phyloP scores from a whole-genome alignment of 2,113 vertebrate species.

The Lasiurus cinereus region DNA sequence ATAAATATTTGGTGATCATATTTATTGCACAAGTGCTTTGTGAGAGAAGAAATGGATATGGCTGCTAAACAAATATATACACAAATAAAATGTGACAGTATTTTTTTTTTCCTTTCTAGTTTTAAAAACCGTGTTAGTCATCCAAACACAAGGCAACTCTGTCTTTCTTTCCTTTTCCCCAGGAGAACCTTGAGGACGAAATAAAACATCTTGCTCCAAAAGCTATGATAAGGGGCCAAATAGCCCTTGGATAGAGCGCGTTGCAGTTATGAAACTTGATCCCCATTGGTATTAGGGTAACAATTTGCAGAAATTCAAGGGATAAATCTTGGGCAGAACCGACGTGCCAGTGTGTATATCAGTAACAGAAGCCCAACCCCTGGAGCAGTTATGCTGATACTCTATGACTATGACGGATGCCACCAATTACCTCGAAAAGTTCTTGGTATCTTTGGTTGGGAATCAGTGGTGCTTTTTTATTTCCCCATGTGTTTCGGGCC shows the following conservation, averaged over 20 bases:
- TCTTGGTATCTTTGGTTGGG: not conserved
- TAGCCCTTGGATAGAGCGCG: not conserved
- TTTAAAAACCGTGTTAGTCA: slow-evolving; percentile 1
- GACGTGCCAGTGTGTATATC: not conserved
- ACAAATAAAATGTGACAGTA: not conserved
- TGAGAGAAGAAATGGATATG: not conserved
- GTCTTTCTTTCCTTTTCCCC: not conserved
- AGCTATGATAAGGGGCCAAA: slow-evolving; percentile 28
- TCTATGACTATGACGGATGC: slow-evolving; percentile 40
- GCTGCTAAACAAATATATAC: not conserved
- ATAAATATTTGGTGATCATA: not conserved
- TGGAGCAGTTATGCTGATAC: not conserved
- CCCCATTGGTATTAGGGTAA: slow-evolving; percentile 22
- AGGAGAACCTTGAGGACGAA: slow-evolving; percentile 37
- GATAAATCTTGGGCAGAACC: not conserved
- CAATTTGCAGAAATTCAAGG: slow-evolving; percentile 38
- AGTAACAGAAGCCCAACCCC: not conserved
- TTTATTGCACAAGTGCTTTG: not conserved
- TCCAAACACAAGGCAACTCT: not conserved
- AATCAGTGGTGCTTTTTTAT: slow-evolving; percentile 21
- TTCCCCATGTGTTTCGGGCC: slow-evolving; percentile 27
- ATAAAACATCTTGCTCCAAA: slow-evolving; percentile 28
- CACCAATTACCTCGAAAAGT: slow-evolving; percentile 25
- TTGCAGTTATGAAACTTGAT: slow-evolving; percentile 43
- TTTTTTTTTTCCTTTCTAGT: not conserved